Evolutionary conservation across 1,140 invertebrate species (phyloP), one percentile per base, ranked within the genome.

Genomic region (Prorops nasuta): DNA sequence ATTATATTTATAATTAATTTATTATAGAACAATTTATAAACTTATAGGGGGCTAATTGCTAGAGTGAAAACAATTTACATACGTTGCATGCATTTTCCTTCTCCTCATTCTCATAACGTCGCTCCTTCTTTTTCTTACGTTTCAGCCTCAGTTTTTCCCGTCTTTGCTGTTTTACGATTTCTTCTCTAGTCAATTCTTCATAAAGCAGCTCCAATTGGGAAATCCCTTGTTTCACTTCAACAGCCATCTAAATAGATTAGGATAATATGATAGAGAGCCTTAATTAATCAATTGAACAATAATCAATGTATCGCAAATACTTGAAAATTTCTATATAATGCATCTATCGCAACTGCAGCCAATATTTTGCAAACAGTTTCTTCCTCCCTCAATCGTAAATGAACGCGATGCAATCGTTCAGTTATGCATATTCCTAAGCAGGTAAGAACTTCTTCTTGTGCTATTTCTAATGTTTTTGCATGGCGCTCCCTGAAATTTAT

Each of bases 391-490:
- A 96, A 79, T 45, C 91, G 85, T 49, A 92, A 83, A 62, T 92
- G 88, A 46, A 96, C 87, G 53, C 87, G 83, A 71, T 94, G 89
- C 12, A 97, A 79, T 37, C 92, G 79, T 68, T 95, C 92, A 65
- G 93, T 92, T 43, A 96, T 85, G 72, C 92, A 93, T 72, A 96
- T 89, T 10, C 93, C 93, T 37, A 96, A 81, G 72, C 93, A 96
- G 0, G 91, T 95, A 44, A 97, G 79, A 35, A 96, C 92, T 79
- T 97, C 93, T 76, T 96, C 92, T 78, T 97, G 94, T 60, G 93
- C 94, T 63, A 95, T 93, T 80, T 96, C 93, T 53, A 96, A 72
- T 7, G 93, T 96, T 78, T 96, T 96, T 1, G 93, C 94, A 76
- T 96, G 93, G 42, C 93, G 81, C 72, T 96, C 94, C 45, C 92